Base-by-base conservation (phyloP, 2,113 vertebrate genomes). In the Pampusana beccarii region DNA sequence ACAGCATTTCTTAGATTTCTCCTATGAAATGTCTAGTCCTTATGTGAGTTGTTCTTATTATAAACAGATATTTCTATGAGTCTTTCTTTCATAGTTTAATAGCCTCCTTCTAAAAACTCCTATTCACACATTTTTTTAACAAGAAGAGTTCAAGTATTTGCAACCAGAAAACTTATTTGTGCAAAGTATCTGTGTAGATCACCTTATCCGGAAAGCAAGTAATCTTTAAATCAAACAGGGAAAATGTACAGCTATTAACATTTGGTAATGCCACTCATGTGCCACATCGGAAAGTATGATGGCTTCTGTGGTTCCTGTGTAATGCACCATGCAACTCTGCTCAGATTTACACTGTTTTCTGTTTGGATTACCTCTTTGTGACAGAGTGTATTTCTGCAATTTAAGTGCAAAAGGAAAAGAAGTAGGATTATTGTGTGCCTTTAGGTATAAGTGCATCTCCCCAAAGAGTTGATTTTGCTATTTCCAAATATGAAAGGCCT, bases 251-350 rank as follows among this genome's bases (percentile, higher is more conserved):
- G 15, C 48, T 81, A 33, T 33, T 79, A 53, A 11, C 3, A 26
- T 38, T 26, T 33, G 9, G 1, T 36, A 48, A 16, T 16, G 70
- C 4, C 0, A 2, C 19, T 64, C 6, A 5, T 4, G 11, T 25
- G 48, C 15, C 24, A 13, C 5, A 3, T 28, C 29, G 29, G 7
- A 56, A 29, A n/a, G 15, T 16, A 34, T 21, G 17, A 50, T 50
- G 38, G 5, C 4, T 92, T 90, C 81, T 38, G 29, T 36, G 70
- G n/a, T 48, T 11, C 16, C 12, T 51, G 24, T n/a, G 28, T 18
- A 23, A 50, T 4, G 12, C 33, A 28, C 23, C 8, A 3, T 3
- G 17, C 14, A 17, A 16, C 13, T 82, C 50, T 53, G 25, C 25
- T 40, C 38, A 4, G 20, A 42, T 90, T 60, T 64, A 18, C 19